Base-by-base conservation (phyloP, 2,113 vertebrate species). In the Megaleporinus macrocephalus region DNA sequence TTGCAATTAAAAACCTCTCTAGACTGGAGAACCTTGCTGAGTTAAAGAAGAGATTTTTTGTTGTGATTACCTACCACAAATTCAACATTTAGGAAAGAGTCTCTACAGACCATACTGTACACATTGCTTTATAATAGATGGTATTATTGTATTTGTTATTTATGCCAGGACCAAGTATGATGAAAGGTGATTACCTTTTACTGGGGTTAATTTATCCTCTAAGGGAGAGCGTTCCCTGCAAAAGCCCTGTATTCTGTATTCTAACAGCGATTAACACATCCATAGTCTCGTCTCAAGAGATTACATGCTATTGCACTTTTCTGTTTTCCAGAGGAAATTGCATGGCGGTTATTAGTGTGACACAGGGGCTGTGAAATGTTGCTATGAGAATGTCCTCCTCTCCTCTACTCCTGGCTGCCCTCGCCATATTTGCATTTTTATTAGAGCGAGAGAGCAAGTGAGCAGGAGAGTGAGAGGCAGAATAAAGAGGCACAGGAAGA, bases 341-440 rank as follows among this genome's bases (percentile, higher is more conserved):
- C 88, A 89, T 90, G 73, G 89, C 86, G 83, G 88, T 92, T 92
- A 93, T 93, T 93, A 94, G 89, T 49, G 87, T 89, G 90, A 93
- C 82, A 87, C 74, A 80, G 51, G 83, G 89, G 88, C 89, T 83
- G 81, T 0, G 80, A 91, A 89, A 89, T 83, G 90, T 87, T 71
- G 55, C 88, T 85, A 89, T 87, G 90, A 89, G 88, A 88, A 86
- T 80, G 91, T 89, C 90, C 89, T 89, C 87, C 86, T 85, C 82
- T 88, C 80, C 51, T 78, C 78, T 76, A 27, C 83, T 88, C 81
- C 86, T 80, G 36, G 88, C 89, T 89, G 90, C 86, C 90, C 91
- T 91, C 84, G 81, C 83, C 85, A 84, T 90, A 94, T 95, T 94
- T 93, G 93, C 93, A 94, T 95, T 93, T 95, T 94, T 94, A 94